Evolutionary conservation across 2,113 vertebrate species (phyloP), one percentile per base, ranked within the genome.

Genomic region (Limnothrissa miodon): DNA sequence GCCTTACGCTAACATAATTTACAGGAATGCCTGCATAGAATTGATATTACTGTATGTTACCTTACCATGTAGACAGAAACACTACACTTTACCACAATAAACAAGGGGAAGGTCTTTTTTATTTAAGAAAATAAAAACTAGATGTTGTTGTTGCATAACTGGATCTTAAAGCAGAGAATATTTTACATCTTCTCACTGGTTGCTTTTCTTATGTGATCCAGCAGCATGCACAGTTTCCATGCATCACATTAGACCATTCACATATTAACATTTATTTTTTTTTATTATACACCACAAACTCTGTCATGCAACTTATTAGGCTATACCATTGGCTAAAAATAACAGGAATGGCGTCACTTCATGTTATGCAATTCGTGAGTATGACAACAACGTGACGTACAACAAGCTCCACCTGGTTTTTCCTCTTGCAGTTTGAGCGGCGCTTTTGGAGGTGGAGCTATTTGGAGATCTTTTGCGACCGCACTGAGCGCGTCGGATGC

Each of bases 401-500:
- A 80, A 66, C 80, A 80, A 23, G 25, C 23, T 89, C 91, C 90
- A 87, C 79, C 80, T 90, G 91, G 87, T 90, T 93, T 93, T 90
- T 87, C 78, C 84, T 88, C 87, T 84, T 48, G 36, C 70, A 90
- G 84, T 86, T 79, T 79, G 80, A 70, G 83, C 82, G 84, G 78
- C 74, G 66, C 42, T 42, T 80, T 15, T 39, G 46, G 86, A 90
- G 93, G 93, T 85, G 94, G 86, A 91, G 88, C 90, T 78, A 87
- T 51, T n/a, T 46, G 74, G 45, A 80, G 66, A 82, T 88, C 84
- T 78, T 80, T 81, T 80, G 90, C 66, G 33, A 36, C 15, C 17
- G 66, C 66, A 29, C 4, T 62, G 59, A 62, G 59, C 90, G 87
- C 88, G 89, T 87, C 88, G 89, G 92, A 93, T 93, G 94, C 89